A percentile compares a stretch with the other conserved stretches of the same genome.
Evolutionary conservation across 2,797 vertebrate species (phyloP).

Genomic region (Crax fasciolata): DNA sequence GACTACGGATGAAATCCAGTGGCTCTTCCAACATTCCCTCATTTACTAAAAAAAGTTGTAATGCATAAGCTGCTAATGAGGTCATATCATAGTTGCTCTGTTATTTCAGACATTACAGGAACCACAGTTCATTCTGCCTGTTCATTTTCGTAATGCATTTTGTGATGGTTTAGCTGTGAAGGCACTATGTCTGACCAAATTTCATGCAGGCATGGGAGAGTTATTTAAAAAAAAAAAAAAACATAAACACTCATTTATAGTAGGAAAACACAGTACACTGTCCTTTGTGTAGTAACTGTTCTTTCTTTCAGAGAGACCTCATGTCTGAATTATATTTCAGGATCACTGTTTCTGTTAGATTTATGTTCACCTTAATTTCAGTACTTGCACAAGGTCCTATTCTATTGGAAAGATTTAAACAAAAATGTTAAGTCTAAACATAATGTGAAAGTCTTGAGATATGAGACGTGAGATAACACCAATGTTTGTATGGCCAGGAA

Average conservation of each 20-base stretch:
- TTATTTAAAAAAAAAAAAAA: neutral
- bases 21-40: neutral
- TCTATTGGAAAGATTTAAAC: neutral
- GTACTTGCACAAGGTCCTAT: neutral
- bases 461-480: neutral
- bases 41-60: neutral
- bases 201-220: neutral
- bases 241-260: neutral
- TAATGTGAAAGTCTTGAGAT: neutral
- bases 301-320: neutral
- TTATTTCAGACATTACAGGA: slow-evolving; percentile 23
- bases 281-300: neutral
- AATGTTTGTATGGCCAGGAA: neutral
- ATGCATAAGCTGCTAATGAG: slow-evolving; percentile 40
- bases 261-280: neutral
- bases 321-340: neutral
- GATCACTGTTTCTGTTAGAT: neutral
- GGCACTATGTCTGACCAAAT: slow-evolving; percentile 13
- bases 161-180: neutral
- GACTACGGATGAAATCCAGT: neutral
- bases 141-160: slow-evolving; percentile 28
- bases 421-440: neutral
- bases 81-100: slow-evolving; percentile 12
- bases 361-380: neutral
- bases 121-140: neutral